A percentile compares a stretch with the other conserved stretches of the same genome.
Conservation (phyloP, 2,888 invertebrate genomes). For the Gisinianus flammeolus region DNA sequence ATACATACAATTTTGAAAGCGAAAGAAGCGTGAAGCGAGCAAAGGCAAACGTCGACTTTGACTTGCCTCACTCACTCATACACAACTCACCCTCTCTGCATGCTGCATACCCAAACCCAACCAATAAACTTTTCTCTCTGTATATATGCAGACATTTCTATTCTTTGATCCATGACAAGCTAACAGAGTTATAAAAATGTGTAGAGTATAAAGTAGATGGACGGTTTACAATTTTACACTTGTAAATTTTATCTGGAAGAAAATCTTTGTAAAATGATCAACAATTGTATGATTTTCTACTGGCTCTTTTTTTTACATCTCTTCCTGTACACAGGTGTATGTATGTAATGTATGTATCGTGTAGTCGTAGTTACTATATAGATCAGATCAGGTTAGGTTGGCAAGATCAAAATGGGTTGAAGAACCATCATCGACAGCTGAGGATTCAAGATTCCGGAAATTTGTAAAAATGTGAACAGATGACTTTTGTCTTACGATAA, state of each 20-base stretch:
- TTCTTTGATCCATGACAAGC: constrained; percentile 20
- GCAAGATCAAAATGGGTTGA: neutral
- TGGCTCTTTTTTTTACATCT: neutral
- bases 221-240: neutral
- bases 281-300: neutral
- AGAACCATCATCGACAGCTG: neutral
- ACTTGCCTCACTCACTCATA: neutral
- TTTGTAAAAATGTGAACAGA: no score
- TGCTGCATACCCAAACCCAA: neutral
- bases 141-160: neutral
- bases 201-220: neutral
- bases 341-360: no score
- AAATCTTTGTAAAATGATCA: neutral
- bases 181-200: neutral
- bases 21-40: constrained; percentile 17
- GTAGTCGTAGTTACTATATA: no score
- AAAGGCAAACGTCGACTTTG: neutral
- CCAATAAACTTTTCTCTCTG: constrained; percentile 5
- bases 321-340: neutral
- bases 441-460: no score
- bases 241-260: neutral
- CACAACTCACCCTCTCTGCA: neutral
- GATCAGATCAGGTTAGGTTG: neutral
- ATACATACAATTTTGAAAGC: neutral
- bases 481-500: no score